These are phyloP conservation scores for Leptinotarsa undecemlineata DNA, from an alignment of 1,140 invertebrate genomes.

Conservation along the genomic window DNA sequence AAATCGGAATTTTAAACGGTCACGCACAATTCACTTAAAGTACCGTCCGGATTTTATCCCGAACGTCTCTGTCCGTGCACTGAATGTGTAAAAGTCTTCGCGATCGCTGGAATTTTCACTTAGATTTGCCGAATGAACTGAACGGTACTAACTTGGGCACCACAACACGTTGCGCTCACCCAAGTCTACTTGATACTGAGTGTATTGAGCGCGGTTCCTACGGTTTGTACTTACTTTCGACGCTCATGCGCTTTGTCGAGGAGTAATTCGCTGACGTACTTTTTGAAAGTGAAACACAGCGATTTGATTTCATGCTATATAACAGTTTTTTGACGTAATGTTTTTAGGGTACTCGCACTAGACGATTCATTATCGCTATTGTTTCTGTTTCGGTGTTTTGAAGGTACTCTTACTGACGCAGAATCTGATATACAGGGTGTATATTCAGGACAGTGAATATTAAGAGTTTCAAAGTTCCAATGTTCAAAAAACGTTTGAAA, in stretches of 20 bases:
- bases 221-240: conserved; percentile 47
- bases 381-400: not conserved
- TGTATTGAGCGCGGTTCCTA: conserved; percentile 46
- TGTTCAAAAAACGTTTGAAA: no score
- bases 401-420: not conserved
- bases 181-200: conserved; percentile 55
- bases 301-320: conserved; percentile 46
- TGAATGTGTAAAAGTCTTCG: not conserved
- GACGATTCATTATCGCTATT: conserved; percentile 17
- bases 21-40: conserved; percentile 41
- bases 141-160: conserved; percentile 50
- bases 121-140: conserved; percentile 18
- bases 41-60: conserved; percentile 1
- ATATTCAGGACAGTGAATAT: no score
- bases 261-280: conserved; percentile 39
- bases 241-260: conserved; percentile 45
- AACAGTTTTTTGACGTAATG: conserved; percentile 45
- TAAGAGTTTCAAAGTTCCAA: no score
- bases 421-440: not conserved
- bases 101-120: not conserved
- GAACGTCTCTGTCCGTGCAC: not conserved
- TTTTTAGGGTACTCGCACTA: conserved; percentile 23
- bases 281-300: conserved; percentile 54
- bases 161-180: conserved; percentile 55
- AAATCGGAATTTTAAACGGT: conserved; percentile 37